Evolutionary conservation across 2,888 invertebrate genomes (phyloP).

Genomic region (Oligia strigilis): DNA sequence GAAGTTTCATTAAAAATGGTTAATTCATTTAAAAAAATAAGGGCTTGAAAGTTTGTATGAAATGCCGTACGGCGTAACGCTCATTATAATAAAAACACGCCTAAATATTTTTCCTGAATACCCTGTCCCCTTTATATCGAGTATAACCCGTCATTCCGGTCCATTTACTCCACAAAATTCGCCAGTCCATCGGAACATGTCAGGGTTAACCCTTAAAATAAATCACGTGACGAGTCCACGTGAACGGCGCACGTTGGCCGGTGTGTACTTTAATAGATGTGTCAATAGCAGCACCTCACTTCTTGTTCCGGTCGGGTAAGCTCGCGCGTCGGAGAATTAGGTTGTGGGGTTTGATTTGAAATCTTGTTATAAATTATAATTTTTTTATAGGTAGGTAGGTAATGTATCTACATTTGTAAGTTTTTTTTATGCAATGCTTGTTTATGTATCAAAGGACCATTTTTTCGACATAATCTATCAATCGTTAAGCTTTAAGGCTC

Average conservation of each 20-base stretch:
- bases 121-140: conserved; percentile 6
- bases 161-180: conserved; percentile 33
- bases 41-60: too few species aligned
- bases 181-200: conserved; percentile 5
- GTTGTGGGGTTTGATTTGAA: conserved; percentile 9
- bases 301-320: conserved; percentile 31
- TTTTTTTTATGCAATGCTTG: too few species aligned
- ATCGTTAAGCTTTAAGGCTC: too few species aligned
- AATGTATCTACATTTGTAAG: too few species aligned
- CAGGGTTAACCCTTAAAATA: conserved; percentile 52
- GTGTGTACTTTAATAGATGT: conserved; percentile 49
- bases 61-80: too few species aligned
- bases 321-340: conserved; percentile 8
- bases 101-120: background rate
- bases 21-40: too few species aligned
- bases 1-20: too few species aligned
- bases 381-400: background rate
- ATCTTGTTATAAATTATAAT: conserved; percentile 10
- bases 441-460: too few species aligned
- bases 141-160: conserved; percentile 34
- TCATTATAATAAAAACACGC: background rate
- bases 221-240: conserved; percentile 54
- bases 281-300: conserved; percentile 46
- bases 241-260: conserved; percentile 47
- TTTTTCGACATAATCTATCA: too few species aligned